Percentiles rank a stretch among this genome's conserved stretches.
Conservation (phyloP, 2,113 vertebrate genomes). For the Macquaria ambigua region DNA sequence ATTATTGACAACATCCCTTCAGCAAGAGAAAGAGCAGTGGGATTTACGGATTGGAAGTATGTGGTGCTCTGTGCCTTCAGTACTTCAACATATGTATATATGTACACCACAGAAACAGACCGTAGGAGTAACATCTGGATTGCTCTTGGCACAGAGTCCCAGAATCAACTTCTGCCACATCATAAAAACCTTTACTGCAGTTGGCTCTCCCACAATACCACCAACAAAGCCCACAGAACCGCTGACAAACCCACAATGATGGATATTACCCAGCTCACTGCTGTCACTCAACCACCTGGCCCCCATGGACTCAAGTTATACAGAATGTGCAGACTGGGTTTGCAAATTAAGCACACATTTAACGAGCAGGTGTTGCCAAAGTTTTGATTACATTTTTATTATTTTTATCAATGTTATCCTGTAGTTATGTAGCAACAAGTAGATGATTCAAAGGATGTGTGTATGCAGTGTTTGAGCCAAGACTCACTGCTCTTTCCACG, state of each 20-base stretch:
- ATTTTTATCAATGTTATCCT: slow-evolving; percentile 41
- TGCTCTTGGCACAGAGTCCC: slow-evolving; percentile 60
- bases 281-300: slow-evolving; percentile 63
- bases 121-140: slow-evolving; percentile 72
- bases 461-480: slow-evolving; percentile 17
- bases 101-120: slow-evolving; percentile 15
- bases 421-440: background rate
- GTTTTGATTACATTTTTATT: slow-evolving; percentile 26
- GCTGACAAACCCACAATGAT: slow-evolving; percentile 58
- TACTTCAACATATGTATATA: background rate
- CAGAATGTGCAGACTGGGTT: slow-evolving; percentile 30
- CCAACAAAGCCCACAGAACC: slow-evolving; percentile 67
- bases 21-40: background rate
- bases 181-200: slow-evolving; percentile 75
- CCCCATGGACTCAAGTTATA: slow-evolving; percentile 43
- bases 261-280: slow-evolving; percentile 65
- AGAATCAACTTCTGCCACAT: slow-evolving; percentile 71
- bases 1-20: slow-evolving; percentile 59
- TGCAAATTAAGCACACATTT: slow-evolving; percentile 58
- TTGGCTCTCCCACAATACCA: slow-evolving; percentile 63
- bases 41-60: background rate
- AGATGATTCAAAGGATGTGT: slow-evolving; percentile 18
- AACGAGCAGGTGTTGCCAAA: slow-evolving; percentile 55
- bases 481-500: background rate
- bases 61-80: background rate